phyloP scores from a whole-genome alignment of 2,113 vertebrate species.

The Gymnogyps californianus region DNA sequence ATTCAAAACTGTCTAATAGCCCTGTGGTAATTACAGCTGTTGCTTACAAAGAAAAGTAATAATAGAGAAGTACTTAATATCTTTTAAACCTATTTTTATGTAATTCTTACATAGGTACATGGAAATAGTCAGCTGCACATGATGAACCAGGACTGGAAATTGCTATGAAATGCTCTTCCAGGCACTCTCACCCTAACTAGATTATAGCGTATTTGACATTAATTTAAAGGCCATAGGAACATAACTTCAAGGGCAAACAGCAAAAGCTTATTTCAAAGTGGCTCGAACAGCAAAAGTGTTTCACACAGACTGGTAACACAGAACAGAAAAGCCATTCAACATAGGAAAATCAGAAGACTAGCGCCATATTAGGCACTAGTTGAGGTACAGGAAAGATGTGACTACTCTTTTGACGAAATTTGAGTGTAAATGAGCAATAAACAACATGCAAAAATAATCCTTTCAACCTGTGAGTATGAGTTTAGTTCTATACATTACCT shows the following conservation, averaged over 20 bases:
- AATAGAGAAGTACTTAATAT: background rate
- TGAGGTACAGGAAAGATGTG: background rate
- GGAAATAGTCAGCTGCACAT: background rate
- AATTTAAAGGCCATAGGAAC: slow-evolving; percentile 20
- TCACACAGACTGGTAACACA: background rate
- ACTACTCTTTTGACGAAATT: background rate
- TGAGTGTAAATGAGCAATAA: background rate
- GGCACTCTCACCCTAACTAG: background rate
- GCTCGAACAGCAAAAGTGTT: background rate
- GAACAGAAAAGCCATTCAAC: background rate
- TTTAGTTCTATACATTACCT: background rate
- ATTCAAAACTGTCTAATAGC: background rate
- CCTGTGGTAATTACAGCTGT: background rate
- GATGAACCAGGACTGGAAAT: background rate
- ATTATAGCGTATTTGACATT: background rate
- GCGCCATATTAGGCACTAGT: background rate
- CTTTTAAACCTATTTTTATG: slow-evolving; percentile 2
- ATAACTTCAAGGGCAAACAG: slow-evolving; percentile 7
- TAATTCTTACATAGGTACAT: background rate
- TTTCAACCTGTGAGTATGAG: background rate
- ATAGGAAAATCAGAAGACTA: background rate
- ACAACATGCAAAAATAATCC: background rate
- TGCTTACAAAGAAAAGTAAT: background rate
- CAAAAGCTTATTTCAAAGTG: background rate
- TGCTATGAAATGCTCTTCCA: background rate